These are phyloP conservation scores for Macrocentrus cingulum DNA, from an alignment of 1,140 invertebrate species.

Conservation along the genomic window DNA sequence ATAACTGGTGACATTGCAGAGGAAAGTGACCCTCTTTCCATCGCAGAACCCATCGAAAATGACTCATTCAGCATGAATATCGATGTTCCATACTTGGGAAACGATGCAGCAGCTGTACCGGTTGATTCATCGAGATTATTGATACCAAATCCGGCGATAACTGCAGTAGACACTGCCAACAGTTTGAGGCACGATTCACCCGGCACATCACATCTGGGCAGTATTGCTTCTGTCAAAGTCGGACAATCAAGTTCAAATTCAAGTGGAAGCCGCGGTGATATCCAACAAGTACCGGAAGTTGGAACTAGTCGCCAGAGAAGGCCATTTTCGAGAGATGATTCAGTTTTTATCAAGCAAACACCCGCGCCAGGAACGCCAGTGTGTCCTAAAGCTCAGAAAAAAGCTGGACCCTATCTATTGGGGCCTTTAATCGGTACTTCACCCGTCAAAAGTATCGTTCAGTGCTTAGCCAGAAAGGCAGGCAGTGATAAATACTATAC, in stretches of 20 bases:
- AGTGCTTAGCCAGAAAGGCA: slow-evolving; percentile 75
- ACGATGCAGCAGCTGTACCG: background rate
- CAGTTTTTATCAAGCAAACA: slow-evolving; percentile 15
- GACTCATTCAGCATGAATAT: slow-evolving; percentile 17
- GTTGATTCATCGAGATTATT: background rate
- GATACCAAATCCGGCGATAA: background rate
- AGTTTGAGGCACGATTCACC: background rate
- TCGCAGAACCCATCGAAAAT: background rate
- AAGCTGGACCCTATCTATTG: slow-evolving; percentile 72
- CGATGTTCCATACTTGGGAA: slow-evolving; percentile 19
- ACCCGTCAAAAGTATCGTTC: slow-evolving; percentile 77
- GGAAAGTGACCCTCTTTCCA: slow-evolving; percentile 14
- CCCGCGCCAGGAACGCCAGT: slow-evolving; percentile 44
- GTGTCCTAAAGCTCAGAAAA: slow-evolving; percentile 53
- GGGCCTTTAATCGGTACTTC: slow-evolving; percentile 74
- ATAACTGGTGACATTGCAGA: background rate
- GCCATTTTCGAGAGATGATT: slow-evolving; percentile 5
- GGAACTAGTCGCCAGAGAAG: slow-evolving; percentile 11
- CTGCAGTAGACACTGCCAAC: background rate
- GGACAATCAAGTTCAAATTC: no score
- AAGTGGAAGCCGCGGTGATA: no score
- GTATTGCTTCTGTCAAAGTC: no score
- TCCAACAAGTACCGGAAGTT: slow-evolving; percentile 28
- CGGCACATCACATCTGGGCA: no score
- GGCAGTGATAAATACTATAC: slow-evolving; percentile 76